These are phyloP conservation scores for Platypus cylindrus DNA, from an alignment of 2,888 invertebrate species.

Conservation along the genomic window DNA sequence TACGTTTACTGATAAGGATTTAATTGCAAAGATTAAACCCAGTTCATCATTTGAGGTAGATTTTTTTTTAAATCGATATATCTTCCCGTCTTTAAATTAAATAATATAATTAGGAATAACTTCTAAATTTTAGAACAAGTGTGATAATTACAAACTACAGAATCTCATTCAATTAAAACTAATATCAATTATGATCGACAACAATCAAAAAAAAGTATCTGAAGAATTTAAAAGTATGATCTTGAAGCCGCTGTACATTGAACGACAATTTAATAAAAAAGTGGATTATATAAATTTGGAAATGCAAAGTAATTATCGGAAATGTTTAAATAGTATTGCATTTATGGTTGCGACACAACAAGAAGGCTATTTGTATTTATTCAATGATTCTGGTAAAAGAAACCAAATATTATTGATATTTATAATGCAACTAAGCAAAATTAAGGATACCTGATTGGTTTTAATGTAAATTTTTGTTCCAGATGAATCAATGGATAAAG, in stretches of 20 bases:
- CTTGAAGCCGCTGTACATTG: conserved; percentile 38
- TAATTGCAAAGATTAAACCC: conserved; percentile 35
- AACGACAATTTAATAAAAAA: conserved; percentile 24
- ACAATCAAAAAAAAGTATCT: conserved; percentile 31
- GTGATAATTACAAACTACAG: conserved; percentile 31
- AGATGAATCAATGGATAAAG: conserved; percentile 24
- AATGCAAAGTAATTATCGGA: conserved; percentile 42
- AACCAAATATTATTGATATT: conserved; percentile 5
- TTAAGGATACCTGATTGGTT: not conserved
- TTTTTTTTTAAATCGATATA: conserved; percentile 1
- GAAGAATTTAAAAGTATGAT: conserved; percentile 42
- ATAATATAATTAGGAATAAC: not conserved
- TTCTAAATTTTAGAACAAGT: conserved; percentile 19
- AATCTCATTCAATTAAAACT: conserved; percentile 39
- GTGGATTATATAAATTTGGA: conserved; percentile 7
- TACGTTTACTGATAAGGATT: conserved; percentile 34
- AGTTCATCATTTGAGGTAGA: conserved; percentile 21
- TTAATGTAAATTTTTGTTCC: conserved; percentile 11
- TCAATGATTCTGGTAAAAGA: conserved; percentile 37
- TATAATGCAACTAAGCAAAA: not conserved
- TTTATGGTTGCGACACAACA: conserved; percentile 51
- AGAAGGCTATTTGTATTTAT: conserved; percentile 62
- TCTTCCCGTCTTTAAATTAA: not conserved
- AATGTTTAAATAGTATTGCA: conserved; percentile 45
- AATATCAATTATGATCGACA: conserved; percentile 31